Conservation (phyloP, 2,113 vertebrate genomes). For the Grantiella picta region DNA sequence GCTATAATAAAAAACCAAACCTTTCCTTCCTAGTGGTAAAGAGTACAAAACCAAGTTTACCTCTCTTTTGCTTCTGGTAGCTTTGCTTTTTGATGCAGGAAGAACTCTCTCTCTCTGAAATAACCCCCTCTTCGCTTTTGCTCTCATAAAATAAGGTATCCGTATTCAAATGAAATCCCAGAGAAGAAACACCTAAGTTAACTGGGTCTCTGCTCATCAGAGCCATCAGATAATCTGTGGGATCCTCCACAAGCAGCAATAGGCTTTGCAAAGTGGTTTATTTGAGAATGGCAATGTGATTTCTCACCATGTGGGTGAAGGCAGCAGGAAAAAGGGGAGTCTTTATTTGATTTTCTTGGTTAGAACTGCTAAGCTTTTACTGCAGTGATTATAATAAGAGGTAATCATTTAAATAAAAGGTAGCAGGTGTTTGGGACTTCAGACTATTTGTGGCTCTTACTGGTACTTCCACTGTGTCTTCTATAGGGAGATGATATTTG, state of each 20-base stretch:
- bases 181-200: neutral
- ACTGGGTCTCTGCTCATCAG: neutral
- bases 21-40: neutral
- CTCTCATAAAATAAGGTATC: neutral
- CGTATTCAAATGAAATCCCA: neutral
- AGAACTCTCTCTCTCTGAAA: neutral
- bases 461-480: neutral
- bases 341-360: neutral
- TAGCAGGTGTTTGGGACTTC: neutral
- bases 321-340: neutral
- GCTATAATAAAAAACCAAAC: neutral
- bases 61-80: neutral
- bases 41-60: neutral
- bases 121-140: neutral
- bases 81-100: neutral
- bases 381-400: neutral
- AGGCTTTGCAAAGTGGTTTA: neutral
- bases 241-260: neutral
- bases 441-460: neutral
- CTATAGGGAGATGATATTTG: neutral
- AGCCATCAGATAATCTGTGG: neutral
- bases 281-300: neutral
- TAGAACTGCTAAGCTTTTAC: neutral
- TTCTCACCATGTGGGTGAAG: neutral
- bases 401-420: neutral